Evolutionary conservation across 1,140 invertebrate genomes (phyloP).

Genomic region (Drosophila nasuta): DNA sequence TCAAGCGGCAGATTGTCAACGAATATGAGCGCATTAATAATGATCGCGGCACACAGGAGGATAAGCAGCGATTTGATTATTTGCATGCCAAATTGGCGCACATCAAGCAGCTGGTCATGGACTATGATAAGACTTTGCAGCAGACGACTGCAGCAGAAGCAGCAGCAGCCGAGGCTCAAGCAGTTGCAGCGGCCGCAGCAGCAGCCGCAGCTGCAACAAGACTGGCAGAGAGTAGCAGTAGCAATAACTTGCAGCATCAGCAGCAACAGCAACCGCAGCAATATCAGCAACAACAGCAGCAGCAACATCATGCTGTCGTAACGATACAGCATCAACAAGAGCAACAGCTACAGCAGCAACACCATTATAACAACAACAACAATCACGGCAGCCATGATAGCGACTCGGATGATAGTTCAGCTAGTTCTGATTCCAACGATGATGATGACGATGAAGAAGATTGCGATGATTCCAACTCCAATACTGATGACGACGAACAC

Average conservation of each 20-base stretch:
- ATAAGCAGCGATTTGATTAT: constrained; percentile 91
- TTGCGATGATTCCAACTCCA: constrained; percentile 71
- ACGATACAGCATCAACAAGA: constrained; percentile 51
- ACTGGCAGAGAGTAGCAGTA: constrained; percentile 20
- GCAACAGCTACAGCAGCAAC: constrained; percentile 45
- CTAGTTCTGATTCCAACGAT: constrained; percentile 78
- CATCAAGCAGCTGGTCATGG: constrained; percentile 93
- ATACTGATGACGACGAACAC: constrained; percentile 72
- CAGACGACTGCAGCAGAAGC: constrained; percentile 13
- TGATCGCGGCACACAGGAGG: constrained; percentile 89
- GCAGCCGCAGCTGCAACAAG: constrained; percentile 29
- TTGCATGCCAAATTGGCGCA: constrained; percentile 95
- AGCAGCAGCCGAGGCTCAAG: constrained; percentile 40
- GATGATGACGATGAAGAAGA: constrained; percentile 66
- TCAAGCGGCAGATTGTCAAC: constrained; percentile 91
- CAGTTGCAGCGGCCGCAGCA: constrained; percentile 11
- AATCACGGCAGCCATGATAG: constrained; percentile 50
- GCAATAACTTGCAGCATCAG: constrained; percentile 20
- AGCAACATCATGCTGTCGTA: constrained; percentile 27
- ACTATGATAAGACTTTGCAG: constrained; percentile 89
- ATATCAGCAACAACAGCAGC: constrained; percentile 19
- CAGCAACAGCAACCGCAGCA: constrained; percentile 24
- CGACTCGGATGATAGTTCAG: constrained; percentile 76
- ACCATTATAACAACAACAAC: constrained; percentile 33
- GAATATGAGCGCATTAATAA: constrained; percentile 93